phyloP scores from a whole-genome alignment of 2,888 invertebrate genomes.

The Vannuccia rotundouncinata region DNA sequence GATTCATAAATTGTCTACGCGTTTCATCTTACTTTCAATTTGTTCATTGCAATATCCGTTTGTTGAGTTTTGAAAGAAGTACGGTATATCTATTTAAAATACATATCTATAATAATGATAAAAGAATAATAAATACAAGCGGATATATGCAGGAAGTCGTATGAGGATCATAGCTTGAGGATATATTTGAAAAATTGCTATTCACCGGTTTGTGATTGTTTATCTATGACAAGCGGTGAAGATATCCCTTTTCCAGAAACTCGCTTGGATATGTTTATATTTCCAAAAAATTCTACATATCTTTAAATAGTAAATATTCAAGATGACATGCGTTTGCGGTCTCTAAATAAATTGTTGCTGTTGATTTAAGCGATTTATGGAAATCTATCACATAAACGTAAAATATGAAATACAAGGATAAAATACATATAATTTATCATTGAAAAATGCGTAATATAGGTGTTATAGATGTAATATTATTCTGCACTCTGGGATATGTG shows the following conservation, averaged over 20 bases:
- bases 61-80: too few relatives aligned
- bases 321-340: constrained; percentile 6
- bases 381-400: neutral
- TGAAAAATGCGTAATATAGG: too few relatives aligned
- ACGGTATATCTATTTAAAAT: too few relatives aligned
- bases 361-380: neutral
- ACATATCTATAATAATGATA: too few relatives aligned
- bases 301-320: neutral
- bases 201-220: neutral
- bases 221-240: constrained; percentile 16
- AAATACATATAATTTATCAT: too few relatives aligned
- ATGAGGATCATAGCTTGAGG: neutral
- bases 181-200: neutral
- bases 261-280: neutral
- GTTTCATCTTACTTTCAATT: neutral
- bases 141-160: neutral
- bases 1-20: neutral
- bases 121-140: neutral
- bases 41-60: neutral
- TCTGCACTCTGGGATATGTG: too few relatives aligned
- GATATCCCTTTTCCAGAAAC: neutral
- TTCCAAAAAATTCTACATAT: neutral
- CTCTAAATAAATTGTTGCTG: constrained; percentile 1
- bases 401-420: neutral
- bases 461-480: too few relatives aligned